Base-by-base conservation (phyloP, 2,797 vertebrate genomes). In the Serranus cabrilla region DNA sequence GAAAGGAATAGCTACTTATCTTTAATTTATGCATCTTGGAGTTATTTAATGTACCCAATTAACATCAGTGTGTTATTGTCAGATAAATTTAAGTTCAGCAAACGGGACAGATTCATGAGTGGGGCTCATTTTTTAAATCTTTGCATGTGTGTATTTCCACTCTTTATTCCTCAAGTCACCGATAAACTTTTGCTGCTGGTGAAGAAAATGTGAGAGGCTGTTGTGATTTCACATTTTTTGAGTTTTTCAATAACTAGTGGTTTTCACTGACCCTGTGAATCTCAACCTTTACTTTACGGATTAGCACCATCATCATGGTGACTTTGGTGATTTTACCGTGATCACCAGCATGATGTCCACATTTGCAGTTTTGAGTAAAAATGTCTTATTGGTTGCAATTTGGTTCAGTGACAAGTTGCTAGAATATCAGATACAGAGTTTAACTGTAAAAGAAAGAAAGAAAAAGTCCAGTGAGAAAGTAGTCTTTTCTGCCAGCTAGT, bases 11-110 rank as follows among this genome's bases (percentile, higher is more conserved):
- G 23, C 62, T 34, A 12, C 55, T 72, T 82, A 31, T 46, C 76
- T 77, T 78, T 56, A 40, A 61, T 69, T 55, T 52, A 60, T 57
- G n/a, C 42, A 50, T 61, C 11, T 45, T 17, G 27, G 18, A 60
- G 45, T 70, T 57, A 59, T 60, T 82, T 51, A 60, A n/a, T 74
- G 21, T 47, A 57, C 25, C 61, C 43, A 50, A 56, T 59, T 77
- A 55, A 60, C 45, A 40, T 62, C 46, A 50, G 25, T 6, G 1
- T 58, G 16, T 62, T 54, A 20, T 50, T 5, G 27, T 66, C 21
- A 25, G 20, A 64, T 59, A 20, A 18, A 51, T 63, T 57, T 60
- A 4, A 45, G n/a, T 43, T 58, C 9, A 27, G 62, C 34, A 49
- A 23, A 57, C 37, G 18, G 17, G 11, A 49, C 34, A 14, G 10